A percentile compares a stretch with the other conserved stretches of the same genome.
phyloP scores from a whole-genome alignment of 2,888 invertebrate species.

The Notodonta dromedarius region DNA sequence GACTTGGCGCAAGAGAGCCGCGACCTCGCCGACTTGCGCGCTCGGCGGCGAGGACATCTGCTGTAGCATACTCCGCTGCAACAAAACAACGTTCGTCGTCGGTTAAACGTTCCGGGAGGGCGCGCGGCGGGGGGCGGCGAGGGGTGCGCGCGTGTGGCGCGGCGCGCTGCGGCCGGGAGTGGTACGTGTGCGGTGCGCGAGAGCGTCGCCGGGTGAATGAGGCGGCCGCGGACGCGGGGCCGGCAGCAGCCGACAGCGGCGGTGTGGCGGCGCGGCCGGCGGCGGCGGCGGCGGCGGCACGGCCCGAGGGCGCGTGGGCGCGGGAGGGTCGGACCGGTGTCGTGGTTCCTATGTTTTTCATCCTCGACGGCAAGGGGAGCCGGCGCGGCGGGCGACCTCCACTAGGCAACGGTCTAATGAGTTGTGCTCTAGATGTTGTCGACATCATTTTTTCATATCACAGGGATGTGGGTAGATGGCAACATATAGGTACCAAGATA shows the following conservation, averaged over 20 bases:
- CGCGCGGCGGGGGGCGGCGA: conserved; percentile 56
- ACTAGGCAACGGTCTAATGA: conserved; percentile 56
- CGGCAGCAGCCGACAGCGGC: conserved; percentile 55
- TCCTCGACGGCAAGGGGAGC: conserved; percentile 56
- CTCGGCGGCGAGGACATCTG: conserved; percentile 80
- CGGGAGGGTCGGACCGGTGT: conserved; percentile 63
- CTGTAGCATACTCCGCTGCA: conserved; percentile 83
- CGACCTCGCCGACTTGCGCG: conserved; percentile 81
- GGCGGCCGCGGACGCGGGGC: conserved; percentile 48
- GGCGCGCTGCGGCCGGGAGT: conserved; percentile 49
- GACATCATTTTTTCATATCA: conserved; percentile 41
- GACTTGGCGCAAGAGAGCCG: conserved; percentile 67
- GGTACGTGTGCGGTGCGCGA: conserved; percentile 75
- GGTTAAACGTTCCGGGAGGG: conserved; percentile 74
- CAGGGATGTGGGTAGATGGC: conserved; percentile 23
- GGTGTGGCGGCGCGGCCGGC: conserved; percentile 56
- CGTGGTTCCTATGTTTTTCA: conserved; percentile 68
- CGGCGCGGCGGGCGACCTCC: conserved; percentile 54
- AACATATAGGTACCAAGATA: conserved; percentile 5
- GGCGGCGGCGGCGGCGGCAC: conserved; percentile 28
- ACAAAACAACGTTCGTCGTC: conserved; percentile 80
- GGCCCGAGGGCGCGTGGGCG: conserved; percentile 69
- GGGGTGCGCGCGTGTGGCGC: conserved; percentile 42
- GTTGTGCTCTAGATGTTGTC: conserved; percentile 47
- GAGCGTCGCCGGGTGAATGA: conserved; percentile 80